Conservation (phyloP, 2,113 vertebrate species). For the Ceyx margarethae region DNA sequence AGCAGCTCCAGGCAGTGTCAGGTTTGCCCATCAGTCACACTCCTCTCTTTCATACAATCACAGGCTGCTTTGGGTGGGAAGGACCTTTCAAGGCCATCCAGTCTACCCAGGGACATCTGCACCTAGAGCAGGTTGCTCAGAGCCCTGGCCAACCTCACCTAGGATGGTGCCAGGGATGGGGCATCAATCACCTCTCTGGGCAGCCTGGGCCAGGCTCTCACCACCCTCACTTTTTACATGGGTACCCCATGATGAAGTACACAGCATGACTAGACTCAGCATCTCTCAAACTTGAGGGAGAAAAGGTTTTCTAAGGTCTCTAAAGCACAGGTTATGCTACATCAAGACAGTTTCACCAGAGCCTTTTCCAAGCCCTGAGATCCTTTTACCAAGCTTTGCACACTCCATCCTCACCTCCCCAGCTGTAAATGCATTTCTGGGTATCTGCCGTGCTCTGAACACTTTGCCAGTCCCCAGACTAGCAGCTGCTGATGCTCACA, state of each 20-base stretch:
- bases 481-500: not conserved
- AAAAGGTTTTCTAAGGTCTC: not conserved
- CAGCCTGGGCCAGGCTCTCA: too few relatives aligned
- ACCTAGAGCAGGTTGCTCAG: too few relatives aligned
- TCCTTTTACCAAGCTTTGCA: not conserved
- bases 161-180: too few relatives aligned
- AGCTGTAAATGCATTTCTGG: not conserved
- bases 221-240: not conserved
- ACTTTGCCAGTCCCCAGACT: not conserved
- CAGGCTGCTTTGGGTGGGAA: too few relatives aligned
- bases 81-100: too few relatives aligned
- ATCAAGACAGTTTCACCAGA: not conserved
- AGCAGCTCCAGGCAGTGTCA: not conserved
- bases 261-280: not conserved
- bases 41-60: not conserved
- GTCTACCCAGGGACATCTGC: too few relatives aligned
- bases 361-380: not conserved
- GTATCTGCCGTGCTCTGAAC: not conserved
- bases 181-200: too few relatives aligned
- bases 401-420: not conserved
- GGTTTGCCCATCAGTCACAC: rapidly evolving
- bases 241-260: not conserved
- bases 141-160: too few relatives aligned
- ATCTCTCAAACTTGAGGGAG: not conserved
- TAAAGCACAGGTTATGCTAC: not conserved